A percentile compares a stretch with the other conserved stretches of the same genome.
phyloP scores from a whole-genome alignment of 1,140 invertebrate species.

The Medauroidea extradentata region DNA sequence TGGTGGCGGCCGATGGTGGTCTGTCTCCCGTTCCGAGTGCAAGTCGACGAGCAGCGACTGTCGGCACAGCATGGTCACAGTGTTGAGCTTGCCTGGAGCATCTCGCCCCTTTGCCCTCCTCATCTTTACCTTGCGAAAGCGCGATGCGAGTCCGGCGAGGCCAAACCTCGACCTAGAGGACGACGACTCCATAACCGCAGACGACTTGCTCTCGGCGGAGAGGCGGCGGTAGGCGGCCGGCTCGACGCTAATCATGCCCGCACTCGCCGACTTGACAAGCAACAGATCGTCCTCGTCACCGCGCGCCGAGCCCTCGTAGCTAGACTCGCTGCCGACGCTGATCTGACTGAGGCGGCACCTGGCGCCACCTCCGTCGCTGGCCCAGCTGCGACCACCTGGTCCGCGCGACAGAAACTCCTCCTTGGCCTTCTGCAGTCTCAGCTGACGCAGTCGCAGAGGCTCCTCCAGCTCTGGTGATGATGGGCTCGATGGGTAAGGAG shows the following conservation, averaged over 20 bases:
- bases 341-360: constrained; percentile 48
- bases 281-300: constrained; percentile 17
- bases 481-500: constrained; percentile 17
- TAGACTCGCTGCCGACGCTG: constrained; percentile 52
- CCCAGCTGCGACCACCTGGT: constrained; percentile 10
- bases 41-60: constrained; percentile 62
- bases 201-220: constrained; percentile 33
- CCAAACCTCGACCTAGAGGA: constrained; percentile 40
- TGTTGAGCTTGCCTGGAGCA: constrained; percentile 44
- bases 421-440: constrained; percentile 55
- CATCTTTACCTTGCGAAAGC: constrained; percentile 53
- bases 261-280: constrained; percentile 62
- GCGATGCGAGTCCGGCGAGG: constrained; percentile 58
- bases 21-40: constrained; percentile 18
- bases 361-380: constrained; percentile 14
- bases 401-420: constrained; percentile 52
- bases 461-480: constrained; percentile 13
- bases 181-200: neutral
- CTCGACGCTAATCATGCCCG: constrained; percentile 65
- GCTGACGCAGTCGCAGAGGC: constrained; percentile 37
- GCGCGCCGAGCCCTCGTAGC: constrained; percentile 27
- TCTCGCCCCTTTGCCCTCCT: constrained; percentile 42
- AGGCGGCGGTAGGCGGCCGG: constrained; percentile 24
- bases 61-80: constrained; percentile 57
- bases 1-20: constrained; percentile 16